These are phyloP conservation scores for Proales similis DNA, from an alignment of 1,140 invertebrate genomes.

Conservation along the genomic window DNA sequence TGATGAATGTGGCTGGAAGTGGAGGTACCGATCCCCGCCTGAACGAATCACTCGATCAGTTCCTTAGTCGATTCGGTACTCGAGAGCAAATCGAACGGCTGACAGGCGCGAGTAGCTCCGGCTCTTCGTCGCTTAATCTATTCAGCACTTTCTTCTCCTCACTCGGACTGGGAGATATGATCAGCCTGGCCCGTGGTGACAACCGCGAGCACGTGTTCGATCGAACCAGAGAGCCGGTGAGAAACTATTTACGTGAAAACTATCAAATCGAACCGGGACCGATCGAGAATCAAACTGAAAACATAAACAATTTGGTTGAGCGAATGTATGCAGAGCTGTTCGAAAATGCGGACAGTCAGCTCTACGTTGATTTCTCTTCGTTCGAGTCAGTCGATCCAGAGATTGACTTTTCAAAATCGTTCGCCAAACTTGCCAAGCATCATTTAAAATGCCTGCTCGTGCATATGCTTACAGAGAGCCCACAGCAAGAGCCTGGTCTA, in stretches of 20 bases:
- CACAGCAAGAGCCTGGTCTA: background rate
- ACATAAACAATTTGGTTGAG: conserved; percentile 6
- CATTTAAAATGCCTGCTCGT: conserved; percentile 2
- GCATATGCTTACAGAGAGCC: conserved; percentile 9
- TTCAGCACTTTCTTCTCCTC: conserved; percentile 30
- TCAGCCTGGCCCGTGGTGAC: background rate
- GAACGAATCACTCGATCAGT: conserved; percentile 19
- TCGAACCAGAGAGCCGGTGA: conserved; percentile 11
- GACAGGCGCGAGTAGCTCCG: background rate
- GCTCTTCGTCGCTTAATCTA: background rate
- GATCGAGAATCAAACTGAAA: background rate
- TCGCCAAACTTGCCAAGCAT: conserved; percentile 3
- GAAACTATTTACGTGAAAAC: background rate
- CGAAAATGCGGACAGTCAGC: conserved; percentile 9
- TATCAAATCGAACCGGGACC: background rate
- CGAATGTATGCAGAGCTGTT: conserved; percentile 17
- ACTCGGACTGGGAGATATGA: conserved; percentile 17
- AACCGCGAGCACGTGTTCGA: conserved; percentile 14
- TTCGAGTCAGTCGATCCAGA: conserved; percentile 11
- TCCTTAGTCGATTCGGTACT: conserved; percentile 20
- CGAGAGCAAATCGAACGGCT: conserved; percentile 9
- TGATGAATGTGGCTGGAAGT: too few species aligned
- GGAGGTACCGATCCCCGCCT: too few species aligned
- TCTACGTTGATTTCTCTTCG: background rate
- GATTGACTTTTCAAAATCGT: conserved; percentile 13